A percentile compares a stretch with the other conserved stretches of the same genome.
phyloP scores from a whole-genome alignment of 2,888 invertebrate genomes.

The Ferdinandea cuprea region DNA sequence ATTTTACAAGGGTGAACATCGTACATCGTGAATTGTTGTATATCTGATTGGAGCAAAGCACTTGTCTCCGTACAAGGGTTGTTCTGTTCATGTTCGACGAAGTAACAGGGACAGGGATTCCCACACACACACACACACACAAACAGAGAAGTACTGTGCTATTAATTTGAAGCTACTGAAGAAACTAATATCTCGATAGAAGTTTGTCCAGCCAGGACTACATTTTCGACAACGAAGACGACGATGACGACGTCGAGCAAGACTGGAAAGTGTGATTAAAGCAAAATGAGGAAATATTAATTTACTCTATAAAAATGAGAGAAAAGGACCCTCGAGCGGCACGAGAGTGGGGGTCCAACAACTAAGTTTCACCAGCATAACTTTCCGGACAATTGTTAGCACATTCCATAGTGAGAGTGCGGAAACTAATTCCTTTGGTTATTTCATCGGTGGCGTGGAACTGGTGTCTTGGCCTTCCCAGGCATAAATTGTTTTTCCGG shows the following conservation, averaged over 20 bases:
- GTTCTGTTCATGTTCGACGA: conserved; percentile 21
- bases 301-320: conserved; percentile 59
- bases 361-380: conserved; percentile 53
- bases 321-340: not conserved
- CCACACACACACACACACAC: not conserved
- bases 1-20: conserved; percentile 40
- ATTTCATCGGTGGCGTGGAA: conserved; percentile 41
- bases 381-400: conserved; percentile 58
- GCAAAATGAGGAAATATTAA: conserved; percentile 71
- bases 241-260: not conserved
- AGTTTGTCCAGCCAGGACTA: conserved; percentile 41
- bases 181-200: conserved; percentile 46
- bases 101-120: conserved; percentile 5
- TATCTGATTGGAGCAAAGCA: conserved; percentile 43
- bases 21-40: conserved; percentile 15
- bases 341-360: not conserved
- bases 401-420: conserved; percentile 28
- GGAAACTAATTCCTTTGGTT: conserved; percentile 56
- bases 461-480: conserved; percentile 11
- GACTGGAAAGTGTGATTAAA: conserved; percentile 65
- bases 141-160: conserved; percentile 7
- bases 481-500: not conserved
- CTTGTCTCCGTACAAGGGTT: conserved; percentile 44
- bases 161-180: conserved; percentile 48
- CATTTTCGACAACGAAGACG: conserved; percentile 27